phyloP scores from a whole-genome alignment of 2,888 invertebrate species.

The Deilephila elpenor region DNA sequence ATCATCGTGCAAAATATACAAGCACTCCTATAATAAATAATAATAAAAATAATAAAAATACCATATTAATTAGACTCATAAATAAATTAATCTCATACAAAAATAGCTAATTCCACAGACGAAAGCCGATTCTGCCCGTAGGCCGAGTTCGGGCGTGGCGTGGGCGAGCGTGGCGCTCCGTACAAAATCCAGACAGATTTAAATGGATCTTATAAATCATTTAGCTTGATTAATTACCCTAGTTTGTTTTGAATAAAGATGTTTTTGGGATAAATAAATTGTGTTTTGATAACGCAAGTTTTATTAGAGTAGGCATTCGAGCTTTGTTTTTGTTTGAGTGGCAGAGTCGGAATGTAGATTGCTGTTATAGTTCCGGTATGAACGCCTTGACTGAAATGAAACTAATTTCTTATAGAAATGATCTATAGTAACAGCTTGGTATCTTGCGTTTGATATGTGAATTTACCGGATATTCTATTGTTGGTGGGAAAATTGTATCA shows the following conservation, averaged over 20 bases:
- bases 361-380: no score
- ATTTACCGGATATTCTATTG: no score
- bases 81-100: background rate
- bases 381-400: no score
- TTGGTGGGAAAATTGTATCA: no score
- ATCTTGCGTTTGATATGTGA: no score
- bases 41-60: no score
- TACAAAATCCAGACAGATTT: background rate
- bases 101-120: background rate
- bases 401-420: no score
- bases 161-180: background rate
- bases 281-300: background rate
- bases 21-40: no score
- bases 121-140: background rate
- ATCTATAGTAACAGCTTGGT: no score
- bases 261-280: background rate
- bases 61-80: no score
- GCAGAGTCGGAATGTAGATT: no score
- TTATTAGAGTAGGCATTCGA: background rate
- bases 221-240: slow-evolving; percentile 7
- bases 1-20: no score
- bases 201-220: slow-evolving; percentile 20
- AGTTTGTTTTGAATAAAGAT: background rate
- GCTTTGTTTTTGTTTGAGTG: background rate
- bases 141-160: background rate